Percentiles rank a stretch among this genome's conserved stretches.
Conservation (phyloP, 2,797 vertebrate species). For the Hydrocynus forskahlii region DNA sequence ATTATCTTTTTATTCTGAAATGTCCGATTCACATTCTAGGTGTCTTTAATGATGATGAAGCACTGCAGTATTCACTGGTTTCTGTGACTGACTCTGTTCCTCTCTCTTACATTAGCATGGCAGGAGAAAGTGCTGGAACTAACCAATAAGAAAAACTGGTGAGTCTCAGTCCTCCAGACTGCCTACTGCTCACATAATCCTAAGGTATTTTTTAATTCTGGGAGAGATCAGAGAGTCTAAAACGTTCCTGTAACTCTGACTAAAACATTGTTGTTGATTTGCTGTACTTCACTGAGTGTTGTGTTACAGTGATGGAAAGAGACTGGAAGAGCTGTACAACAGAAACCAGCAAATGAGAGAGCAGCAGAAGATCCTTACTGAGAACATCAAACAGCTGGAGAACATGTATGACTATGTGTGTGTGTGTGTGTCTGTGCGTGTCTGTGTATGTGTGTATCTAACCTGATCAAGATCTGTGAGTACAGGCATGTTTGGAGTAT, state of each 20-base stretch:
- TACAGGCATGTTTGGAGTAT: not conserved
- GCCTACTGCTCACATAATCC: too few relatives aligned
- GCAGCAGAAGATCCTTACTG: constrained; percentile 89
- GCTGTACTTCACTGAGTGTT: not conserved
- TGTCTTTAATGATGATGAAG: too few relatives aligned
- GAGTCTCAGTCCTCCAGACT: constrained; percentile 66
- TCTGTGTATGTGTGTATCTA: constrained; percentile 33
- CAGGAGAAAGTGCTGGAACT: constrained; percentile 89
- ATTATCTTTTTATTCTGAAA: too few relatives aligned
- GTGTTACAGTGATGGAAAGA: constrained; percentile 84
- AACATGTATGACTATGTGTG: constrained; percentile 83
- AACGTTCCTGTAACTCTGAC: too few relatives aligned
- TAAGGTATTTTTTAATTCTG: too few relatives aligned
- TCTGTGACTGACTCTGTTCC: not conserved
- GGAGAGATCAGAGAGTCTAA: too few relatives aligned
- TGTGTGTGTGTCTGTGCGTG: constrained; percentile 33
- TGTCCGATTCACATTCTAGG: too few relatives aligned
- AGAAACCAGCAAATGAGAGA: constrained; percentile 95
- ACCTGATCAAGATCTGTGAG: constrained; percentile 6
- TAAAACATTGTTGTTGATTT: not conserved
- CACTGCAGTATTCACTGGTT: not conserved
- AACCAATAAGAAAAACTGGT: constrained; percentile 92
- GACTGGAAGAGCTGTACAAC: constrained; percentile 90
- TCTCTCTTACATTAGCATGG: constrained; percentile 76
- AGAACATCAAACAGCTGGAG: constrained; percentile 92